Conservation (phyloP, 2,797 vertebrate genomes). For the Lithobates pipiens region DNA sequence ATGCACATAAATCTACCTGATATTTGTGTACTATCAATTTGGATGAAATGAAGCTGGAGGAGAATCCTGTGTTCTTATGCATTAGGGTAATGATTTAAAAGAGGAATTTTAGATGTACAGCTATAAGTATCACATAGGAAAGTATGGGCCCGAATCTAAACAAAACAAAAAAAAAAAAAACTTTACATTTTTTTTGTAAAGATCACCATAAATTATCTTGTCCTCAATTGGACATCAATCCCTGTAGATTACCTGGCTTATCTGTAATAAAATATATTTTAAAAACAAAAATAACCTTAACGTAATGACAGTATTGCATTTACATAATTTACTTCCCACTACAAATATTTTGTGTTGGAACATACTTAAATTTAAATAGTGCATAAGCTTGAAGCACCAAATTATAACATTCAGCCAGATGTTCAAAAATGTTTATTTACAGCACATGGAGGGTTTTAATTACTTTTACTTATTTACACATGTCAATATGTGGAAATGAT, state of each 20-base stretch:
- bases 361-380: background rate
- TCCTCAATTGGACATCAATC: background rate
- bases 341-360: background rate
- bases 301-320: background rate
- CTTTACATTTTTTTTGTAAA: no score
- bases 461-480: conserved; percentile 19
- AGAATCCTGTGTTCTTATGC: no score
- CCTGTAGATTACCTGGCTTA: background rate
- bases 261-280: background rate
- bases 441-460: conserved; percentile 23
- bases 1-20: no score
- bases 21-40: no score
- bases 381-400: background rate
- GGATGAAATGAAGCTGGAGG: no score
- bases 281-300: background rate
- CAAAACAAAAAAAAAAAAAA: no score
- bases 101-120: no score
- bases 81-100: no score
- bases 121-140: no score
- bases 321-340: background rate
- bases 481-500: conserved; percentile 34
- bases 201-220: background rate
- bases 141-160: no score
- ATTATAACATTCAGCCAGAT: conserved; percentile 15
- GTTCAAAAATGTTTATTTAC: conserved; percentile 14